phyloP scores from a whole-genome alignment of 2,113 vertebrate genomes.

The Pygoscelis antarcticus region DNA sequence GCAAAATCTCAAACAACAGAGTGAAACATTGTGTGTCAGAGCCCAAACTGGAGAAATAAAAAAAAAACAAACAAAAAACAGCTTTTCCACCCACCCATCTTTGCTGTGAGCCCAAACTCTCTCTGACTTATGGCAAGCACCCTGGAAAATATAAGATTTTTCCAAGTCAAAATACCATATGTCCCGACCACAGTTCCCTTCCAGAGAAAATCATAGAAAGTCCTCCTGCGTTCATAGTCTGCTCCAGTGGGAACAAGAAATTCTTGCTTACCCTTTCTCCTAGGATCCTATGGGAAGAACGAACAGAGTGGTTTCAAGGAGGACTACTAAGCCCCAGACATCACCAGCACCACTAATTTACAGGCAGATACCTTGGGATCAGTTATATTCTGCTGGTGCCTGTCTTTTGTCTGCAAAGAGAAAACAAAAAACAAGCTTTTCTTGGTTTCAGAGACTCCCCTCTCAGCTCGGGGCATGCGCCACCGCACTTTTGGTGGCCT shows the following conservation, averaged over 20 bases:
- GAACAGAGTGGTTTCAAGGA: neutral
- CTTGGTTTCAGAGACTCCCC: neutral
- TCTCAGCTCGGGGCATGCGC: neutral
- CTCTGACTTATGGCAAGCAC: conserved; percentile 14
- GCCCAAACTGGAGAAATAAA: neutral
- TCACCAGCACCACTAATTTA: neutral
- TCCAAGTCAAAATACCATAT: conserved; percentile 5
- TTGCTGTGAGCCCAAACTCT: neutral
- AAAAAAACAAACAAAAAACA: neutral
- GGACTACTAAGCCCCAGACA: neutral
- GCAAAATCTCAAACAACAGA: conserved; percentile 19
- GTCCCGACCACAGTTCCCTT: neutral
- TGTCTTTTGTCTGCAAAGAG: neutral
- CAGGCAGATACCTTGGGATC: neutral
- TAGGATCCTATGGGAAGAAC: neutral
- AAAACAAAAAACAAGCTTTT: neutral
- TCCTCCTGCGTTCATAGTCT: neutral
- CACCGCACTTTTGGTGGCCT: neutral
- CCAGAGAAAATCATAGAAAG: neutral
- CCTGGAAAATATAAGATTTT: conserved; percentile 25
- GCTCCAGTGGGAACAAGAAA: neutral
- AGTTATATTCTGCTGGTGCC: neutral
- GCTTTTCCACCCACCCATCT: neutral
- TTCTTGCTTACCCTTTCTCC: neutral
- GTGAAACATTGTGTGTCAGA: neutral